phyloP scores from a whole-genome alignment of 2,113 vertebrate species.

The Bothrops jararaca region DNA sequence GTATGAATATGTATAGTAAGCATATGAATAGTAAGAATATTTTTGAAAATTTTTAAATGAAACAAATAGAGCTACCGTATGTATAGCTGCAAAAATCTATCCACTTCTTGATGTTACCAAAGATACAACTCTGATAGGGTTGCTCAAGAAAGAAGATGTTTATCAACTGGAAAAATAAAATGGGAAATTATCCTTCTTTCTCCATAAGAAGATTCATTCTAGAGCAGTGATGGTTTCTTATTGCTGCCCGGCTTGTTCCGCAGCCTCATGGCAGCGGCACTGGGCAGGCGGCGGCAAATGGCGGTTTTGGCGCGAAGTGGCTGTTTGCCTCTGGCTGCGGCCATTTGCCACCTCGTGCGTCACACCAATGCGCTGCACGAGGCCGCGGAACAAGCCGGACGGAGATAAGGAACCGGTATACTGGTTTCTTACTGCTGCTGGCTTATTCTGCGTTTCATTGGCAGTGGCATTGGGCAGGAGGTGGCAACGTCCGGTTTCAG shows the following conservation, averaged over 20 bases:
- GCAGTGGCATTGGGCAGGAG: too few relatives aligned
- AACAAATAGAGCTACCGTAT: not conserved
- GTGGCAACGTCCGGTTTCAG: too few relatives aligned
- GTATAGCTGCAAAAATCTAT: not conserved
- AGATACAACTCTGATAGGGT: not conserved
- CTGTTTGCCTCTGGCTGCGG: too few relatives aligned
- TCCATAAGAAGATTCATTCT: not conserved
- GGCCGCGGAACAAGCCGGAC: too few relatives aligned
- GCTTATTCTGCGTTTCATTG: too few relatives aligned
- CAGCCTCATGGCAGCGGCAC: too few relatives aligned
- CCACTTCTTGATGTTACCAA: not conserved
- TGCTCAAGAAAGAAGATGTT: not conserved
- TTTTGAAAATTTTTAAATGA: not conserved
- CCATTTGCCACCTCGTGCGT: too few relatives aligned
- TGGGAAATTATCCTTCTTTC: not conserved
- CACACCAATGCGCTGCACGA: too few relatives aligned
- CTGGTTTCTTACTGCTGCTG: accelerated
- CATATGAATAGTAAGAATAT: not conserved
- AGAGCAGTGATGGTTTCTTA: not conserved
- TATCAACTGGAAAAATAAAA: not conserved
- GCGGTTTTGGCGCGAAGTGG: too few relatives aligned
- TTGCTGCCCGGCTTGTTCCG: too few relatives aligned
- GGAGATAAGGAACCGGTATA: too few relatives aligned
- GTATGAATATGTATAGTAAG: not conserved
- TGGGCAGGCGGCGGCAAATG: too few relatives aligned